Conservation (phyloP, 2,113 vertebrate genomes). For the Uria lomvia region DNA sequence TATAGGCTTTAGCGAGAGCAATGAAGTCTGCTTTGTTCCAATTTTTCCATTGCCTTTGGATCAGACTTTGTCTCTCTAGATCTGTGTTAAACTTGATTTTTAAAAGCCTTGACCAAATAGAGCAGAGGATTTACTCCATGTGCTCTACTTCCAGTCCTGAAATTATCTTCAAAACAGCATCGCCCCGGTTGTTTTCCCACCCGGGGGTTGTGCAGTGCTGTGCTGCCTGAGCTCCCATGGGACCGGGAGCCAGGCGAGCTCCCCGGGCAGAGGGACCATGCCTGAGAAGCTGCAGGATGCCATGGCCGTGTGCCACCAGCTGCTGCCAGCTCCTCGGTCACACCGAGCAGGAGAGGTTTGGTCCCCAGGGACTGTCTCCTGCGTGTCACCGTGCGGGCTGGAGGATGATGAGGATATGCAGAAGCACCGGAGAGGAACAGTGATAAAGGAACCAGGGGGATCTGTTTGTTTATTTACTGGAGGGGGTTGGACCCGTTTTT, state of each 20-base stretch:
- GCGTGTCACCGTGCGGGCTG: fast-evolving
- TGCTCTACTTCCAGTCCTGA: neutral
- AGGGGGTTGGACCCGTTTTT: neutral
- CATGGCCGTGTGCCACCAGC: neutral
- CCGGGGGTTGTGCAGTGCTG: neutral
- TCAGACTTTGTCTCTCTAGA: neutral
- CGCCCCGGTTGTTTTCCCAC: neutral
- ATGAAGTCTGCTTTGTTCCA: neutral
- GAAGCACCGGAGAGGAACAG: neutral
- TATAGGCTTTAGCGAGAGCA: neutral
- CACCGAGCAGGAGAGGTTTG: fast-evolving
- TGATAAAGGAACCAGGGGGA: neutral
- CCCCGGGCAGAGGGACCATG: neutral
- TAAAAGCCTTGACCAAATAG: neutral
- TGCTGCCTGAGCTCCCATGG: neutral
- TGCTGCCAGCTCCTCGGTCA: neutral
- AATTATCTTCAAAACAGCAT: neutral
- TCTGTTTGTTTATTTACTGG: neutral
- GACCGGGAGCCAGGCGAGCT: fast-evolving
- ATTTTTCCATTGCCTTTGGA: neutral
- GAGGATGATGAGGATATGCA: neutral
- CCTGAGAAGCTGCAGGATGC: neutral
- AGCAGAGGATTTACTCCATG: neutral
- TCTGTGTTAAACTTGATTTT: neutral
- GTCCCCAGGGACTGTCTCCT: neutral